Percentiles rank a stretch among this genome's conserved stretches.
phyloP scores from a whole-genome alignment of 64 coral and sea anemone species.

The Acropora yongei region DNA sequence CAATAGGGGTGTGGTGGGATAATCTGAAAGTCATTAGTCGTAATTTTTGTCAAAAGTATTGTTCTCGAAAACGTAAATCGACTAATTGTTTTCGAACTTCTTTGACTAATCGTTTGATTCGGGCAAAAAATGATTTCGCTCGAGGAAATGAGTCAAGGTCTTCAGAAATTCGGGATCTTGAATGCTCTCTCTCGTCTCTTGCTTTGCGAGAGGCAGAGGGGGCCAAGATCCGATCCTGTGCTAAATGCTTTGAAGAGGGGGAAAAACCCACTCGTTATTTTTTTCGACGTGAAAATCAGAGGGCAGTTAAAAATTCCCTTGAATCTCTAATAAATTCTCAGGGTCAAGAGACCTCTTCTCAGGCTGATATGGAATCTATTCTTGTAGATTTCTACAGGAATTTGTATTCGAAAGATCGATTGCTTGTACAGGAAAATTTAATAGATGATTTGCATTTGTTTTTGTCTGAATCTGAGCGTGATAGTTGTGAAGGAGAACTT shows the following conservation, averaged over 20 bases:
- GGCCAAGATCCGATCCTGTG: background rate
- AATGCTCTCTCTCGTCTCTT: background rate
- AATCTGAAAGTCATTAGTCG: background rate
- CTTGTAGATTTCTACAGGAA: background rate
- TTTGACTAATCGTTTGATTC: background rate
- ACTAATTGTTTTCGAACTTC: background rate
- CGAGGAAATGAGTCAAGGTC: no score
- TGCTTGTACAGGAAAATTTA: background rate
- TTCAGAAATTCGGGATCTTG: background rate
- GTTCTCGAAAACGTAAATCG: background rate
- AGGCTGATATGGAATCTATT: background rate
- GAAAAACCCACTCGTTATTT: slow-evolving; percentile 14
- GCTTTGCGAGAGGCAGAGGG: background rate
- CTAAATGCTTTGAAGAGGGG: slow-evolving; percentile 47
- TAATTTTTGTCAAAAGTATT: background rate
- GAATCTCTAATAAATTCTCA: background rate
- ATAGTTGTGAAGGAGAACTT: background rate
- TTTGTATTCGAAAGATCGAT: background rate
- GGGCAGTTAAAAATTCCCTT: background rate
- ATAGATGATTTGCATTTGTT: background rate
- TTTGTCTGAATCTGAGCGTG: background rate
- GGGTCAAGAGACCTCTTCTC: background rate
- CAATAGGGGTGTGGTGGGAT: no score
- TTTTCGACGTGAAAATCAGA: background rate
- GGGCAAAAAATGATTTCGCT: background rate